phyloP scores from a whole-genome alignment of 1,140 invertebrate species.

The Parapsyche elsis region DNA sequence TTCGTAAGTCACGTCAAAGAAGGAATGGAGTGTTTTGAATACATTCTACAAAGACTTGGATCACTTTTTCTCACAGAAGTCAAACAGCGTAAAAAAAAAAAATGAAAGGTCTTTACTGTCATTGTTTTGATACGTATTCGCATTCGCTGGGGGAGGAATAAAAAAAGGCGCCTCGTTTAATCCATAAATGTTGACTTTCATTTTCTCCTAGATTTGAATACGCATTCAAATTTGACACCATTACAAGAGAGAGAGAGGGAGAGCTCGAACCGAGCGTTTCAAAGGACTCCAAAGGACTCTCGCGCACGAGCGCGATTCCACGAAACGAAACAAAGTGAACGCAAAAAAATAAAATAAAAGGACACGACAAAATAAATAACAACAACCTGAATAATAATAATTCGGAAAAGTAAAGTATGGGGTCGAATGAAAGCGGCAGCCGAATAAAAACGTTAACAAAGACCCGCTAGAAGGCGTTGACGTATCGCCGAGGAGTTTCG shows the following conservation, averaged over 20 bases:
- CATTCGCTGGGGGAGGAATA: not conserved
- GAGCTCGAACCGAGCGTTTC: no score
- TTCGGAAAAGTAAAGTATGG: no score
- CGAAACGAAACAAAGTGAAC: no score
- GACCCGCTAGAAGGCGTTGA: slow-evolving; percentile 11
- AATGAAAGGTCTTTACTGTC: no score
- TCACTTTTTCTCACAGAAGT: no score
- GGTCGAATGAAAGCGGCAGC: no score
- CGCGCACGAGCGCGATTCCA: not conserved
- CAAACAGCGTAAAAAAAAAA: no score
- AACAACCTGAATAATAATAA: not conserved
- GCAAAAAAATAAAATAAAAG: no score
- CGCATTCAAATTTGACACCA: slow-evolving; percentile 29
- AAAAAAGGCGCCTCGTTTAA: slow-evolving; percentile 9
- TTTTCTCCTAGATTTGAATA: slow-evolving; percentile 27
- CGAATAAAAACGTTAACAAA: not conserved
- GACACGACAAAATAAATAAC: not conserved
- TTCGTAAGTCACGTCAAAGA: no score
- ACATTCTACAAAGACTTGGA: no score
- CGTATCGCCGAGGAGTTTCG: not conserved
- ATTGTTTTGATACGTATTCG: not conserved
- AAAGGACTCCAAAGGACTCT: not conserved
- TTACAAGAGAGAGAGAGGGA: slow-evolving; percentile 2
- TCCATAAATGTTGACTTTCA: slow-evolving; percentile 32
- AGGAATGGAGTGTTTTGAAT: no score